These are phyloP conservation scores for Propithecus perrieri DNA, from an alignment of 2,797 vertebrate genomes.

Conservation along the genomic window DNA sequence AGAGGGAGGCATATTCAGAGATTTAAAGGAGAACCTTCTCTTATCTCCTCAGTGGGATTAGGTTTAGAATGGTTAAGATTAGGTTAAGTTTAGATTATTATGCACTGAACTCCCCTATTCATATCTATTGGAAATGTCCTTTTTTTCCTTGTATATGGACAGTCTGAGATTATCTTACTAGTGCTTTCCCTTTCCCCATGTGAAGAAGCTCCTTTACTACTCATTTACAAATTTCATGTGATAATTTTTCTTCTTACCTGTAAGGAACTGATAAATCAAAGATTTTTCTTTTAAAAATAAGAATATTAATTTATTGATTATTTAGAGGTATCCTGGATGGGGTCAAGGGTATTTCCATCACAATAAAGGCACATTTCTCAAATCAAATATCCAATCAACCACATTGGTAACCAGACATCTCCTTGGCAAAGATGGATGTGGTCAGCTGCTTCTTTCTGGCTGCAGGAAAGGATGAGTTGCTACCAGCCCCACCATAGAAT, in stretches of 20 bases:
- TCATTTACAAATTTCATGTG: background rate
- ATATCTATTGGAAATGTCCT: background rate
- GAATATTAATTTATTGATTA: background rate
- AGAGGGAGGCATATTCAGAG: background rate
- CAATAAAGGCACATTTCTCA: background rate
- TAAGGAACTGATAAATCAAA: background rate
- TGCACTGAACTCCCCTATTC: background rate
- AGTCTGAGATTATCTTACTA: background rate
- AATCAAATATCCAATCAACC: background rate
- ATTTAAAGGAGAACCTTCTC: background rate
- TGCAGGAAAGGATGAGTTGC: background rate
- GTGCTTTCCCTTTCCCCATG: too few relatives aligned
- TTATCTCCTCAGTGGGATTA: background rate
- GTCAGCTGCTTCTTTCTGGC: background rate
- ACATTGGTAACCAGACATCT: background rate
- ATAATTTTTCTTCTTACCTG: background rate
- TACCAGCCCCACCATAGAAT: background rate
- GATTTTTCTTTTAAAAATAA: slow-evolving; percentile 3
- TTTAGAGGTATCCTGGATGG: background rate
- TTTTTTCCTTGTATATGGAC: background rate
- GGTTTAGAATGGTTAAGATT: background rate
- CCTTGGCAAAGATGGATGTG: background rate
- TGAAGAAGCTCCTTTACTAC: background rate
- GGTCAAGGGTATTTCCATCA: background rate
- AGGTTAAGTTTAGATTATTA: background rate